Evolutionary conservation across 2,113 vertebrate genomes (phyloP).

Genomic region (Stictonetta naevosa): DNA sequence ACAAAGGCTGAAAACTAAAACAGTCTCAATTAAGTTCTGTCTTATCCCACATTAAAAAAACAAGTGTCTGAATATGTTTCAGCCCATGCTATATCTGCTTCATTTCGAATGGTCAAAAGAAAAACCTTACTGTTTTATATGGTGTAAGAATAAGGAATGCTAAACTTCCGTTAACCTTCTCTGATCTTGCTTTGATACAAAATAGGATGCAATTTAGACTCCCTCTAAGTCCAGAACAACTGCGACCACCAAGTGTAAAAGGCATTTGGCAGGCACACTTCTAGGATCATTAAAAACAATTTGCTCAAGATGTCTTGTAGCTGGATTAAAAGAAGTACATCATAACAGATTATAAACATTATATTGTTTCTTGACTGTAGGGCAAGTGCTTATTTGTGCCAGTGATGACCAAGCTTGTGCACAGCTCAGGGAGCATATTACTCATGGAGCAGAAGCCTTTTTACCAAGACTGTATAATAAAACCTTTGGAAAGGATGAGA

Average conservation of each 20-base stretch:
- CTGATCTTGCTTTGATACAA: neutral
- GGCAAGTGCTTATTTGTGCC: constrained; percentile 93
- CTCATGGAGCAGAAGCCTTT: constrained; percentile 82
- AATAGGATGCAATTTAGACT: neutral
- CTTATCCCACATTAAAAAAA: neutral
- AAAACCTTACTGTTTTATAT: neutral
- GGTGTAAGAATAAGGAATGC: neutral
- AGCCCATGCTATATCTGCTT: neutral
- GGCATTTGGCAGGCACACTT: neutral
- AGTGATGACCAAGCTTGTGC: constrained; percentile 94
- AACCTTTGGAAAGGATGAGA: constrained; percentile 84
- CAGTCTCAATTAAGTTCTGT: neutral
- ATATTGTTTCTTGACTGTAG: constrained; percentile 69
- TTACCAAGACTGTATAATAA: constrained; percentile 86
- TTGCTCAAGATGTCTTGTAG: neutral
- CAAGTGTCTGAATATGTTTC: neutral
- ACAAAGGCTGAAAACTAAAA: neutral
- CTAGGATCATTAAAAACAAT: neutral
- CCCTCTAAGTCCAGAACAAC: neutral
- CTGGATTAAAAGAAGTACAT: neutral
- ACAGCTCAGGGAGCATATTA: constrained; percentile 91
- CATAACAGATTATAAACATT: neutral
- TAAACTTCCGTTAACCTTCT: neutral
- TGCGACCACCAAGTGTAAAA: neutral
- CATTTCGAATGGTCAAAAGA: neutral